A percentile compares a stretch with the other conserved stretches of the same genome.
phyloP scores from a whole-genome alignment of 1,140 invertebrate genomes.

The Arctopsyche grandis region DNA sequence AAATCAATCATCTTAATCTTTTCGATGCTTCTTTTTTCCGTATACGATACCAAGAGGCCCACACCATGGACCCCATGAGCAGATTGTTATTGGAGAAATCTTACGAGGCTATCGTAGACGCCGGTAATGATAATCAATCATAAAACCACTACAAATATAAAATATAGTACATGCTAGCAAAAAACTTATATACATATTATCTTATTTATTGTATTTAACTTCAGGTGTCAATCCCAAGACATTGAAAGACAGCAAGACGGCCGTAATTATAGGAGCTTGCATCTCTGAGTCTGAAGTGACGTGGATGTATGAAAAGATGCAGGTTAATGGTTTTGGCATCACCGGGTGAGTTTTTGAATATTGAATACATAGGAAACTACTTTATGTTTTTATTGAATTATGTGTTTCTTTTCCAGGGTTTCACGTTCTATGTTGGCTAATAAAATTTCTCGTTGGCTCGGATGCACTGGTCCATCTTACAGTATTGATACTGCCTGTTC shows the following conservation, averaged over 20 bases:
- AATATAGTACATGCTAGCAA: background rate
- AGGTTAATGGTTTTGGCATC: constrained; percentile 70
- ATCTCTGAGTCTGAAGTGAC: constrained; percentile 80
- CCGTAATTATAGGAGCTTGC: constrained; percentile 84
- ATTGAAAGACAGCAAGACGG: constrained; percentile 77
- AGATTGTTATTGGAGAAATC: constrained; percentile 85
- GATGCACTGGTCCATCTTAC: constrained; percentile 79
- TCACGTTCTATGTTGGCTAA: constrained; percentile 92
- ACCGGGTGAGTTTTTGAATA: constrained; percentile 71
- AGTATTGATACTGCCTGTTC: constrained; percentile 91
- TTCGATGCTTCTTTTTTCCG: constrained; percentile 88
- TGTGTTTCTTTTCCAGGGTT: constrained; percentile 66
- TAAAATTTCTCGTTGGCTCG: constrained; percentile 81
- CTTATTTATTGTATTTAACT: no score
- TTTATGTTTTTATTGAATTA: background rate
- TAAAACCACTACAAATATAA: background rate
- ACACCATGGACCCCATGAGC: constrained; percentile 90
- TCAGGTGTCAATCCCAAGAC: constrained; percentile 73
- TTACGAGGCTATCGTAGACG: constrained; percentile 90
- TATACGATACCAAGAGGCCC: constrained; percentile 83
- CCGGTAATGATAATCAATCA: constrained; percentile 73
- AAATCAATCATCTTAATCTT: constrained; percentile 80
- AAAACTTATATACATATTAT: background rate
- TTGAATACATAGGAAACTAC: background rate
- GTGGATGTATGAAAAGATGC: constrained; percentile 76